Evolutionary conservation across 2,888 invertebrate genomes (phyloP), one percentile per base, ranked within the genome.

Genomic region (Anoplius nigerrimus): DNA sequence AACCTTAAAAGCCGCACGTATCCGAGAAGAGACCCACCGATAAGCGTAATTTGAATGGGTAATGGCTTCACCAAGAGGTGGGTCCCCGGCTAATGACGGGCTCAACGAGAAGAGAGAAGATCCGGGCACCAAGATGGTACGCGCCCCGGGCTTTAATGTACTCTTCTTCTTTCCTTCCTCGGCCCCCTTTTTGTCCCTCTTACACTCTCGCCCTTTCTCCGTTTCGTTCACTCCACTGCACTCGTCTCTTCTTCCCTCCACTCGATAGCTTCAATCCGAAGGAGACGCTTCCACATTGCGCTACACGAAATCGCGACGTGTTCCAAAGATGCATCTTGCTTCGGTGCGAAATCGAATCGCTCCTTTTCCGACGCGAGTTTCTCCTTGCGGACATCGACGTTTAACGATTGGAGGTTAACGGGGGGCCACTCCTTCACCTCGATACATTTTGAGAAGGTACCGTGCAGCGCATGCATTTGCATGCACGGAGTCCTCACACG

Each of bases 41-140:
- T 86, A 85, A 84, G 82, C 76, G 80, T 81, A 84, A 85, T 86
- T 86, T 84, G 84, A 85, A 84, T 84, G 84, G 83, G 77, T 83
- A 83, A 86, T 84, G 82, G 80, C 78, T 72, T 76, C 77, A 76
- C 75, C 78, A 71, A 79, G 76, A 80, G 80, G 73, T 75, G 77
- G 74, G 72, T 75, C 71, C 68, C 74, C 71, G 76, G 74, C 75
- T 79, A 81, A 81, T 82, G 80, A 82, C 74, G 81, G 75, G 71
- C 42, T 59, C 62, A 69, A 62, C 63, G 58, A 58, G 66, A 65
- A 51, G 61, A 57, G 71, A 62, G 43, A 62, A 68, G 74, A 74
- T 74, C 69, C 67, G 71, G 66, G 69, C 71, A 66, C 58, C 65
- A 72, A 76, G 74, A 72, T 75, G 75, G 48, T 69, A 69, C 63